Evolutionary conservation across 2,888 invertebrate genomes (phyloP).

Genomic region (Argyra leucocephala): DNA sequence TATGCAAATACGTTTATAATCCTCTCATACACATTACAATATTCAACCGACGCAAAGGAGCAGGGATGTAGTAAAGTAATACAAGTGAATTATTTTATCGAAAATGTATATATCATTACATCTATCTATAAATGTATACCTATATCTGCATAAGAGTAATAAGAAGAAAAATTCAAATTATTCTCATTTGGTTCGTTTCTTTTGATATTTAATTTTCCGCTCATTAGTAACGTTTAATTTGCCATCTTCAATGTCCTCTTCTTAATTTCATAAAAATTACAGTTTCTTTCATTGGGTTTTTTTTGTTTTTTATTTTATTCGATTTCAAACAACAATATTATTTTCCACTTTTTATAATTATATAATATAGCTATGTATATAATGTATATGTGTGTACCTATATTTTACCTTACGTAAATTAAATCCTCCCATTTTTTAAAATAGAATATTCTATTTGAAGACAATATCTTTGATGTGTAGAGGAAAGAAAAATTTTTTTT

Average conservation of each 20-base stretch:
- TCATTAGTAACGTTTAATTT: constrained; percentile 4
- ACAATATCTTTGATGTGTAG: neutral
- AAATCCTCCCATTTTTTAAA: neutral
- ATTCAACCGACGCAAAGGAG: too few species aligned
- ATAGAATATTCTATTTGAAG: neutral
- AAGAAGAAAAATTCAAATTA: too few species aligned
- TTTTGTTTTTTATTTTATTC: too few species aligned
- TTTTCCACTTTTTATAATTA: neutral
- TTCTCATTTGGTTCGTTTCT: neutral
- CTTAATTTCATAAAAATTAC: neutral
- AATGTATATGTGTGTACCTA: neutral
- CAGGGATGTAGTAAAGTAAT: too few species aligned
- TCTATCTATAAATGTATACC: too few species aligned
- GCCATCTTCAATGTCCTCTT: constrained; percentile 6
- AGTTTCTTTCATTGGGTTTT: too few species aligned
- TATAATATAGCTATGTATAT: neutral
- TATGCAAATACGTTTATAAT: too few species aligned
- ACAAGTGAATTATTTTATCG: too few species aligned
- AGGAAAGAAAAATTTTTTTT: too few species aligned
- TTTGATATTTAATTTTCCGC: constrained; percentile 6
- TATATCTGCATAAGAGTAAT: too few species aligned
- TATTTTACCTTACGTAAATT: neutral
- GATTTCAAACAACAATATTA: neutral
- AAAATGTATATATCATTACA: too few species aligned
- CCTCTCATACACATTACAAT: too few species aligned